phyloP scores from a whole-genome alignment of 1,140 invertebrate genomes.

The Chrysomallon squamiferum region DNA sequence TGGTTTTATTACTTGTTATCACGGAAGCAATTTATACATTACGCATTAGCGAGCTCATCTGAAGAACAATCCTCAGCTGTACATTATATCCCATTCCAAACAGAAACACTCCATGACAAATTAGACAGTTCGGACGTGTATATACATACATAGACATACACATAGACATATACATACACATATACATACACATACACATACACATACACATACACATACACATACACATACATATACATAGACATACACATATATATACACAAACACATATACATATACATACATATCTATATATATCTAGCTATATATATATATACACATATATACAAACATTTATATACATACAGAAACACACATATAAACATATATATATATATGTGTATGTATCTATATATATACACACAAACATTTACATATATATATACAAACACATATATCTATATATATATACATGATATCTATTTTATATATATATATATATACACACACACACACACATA shows the following conservation, averaged over 20 bases:
- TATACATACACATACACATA: neutral
- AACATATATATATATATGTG: neutral
- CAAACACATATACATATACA: neutral
- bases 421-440: too few relatives aligned
- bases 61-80: too few relatives aligned
- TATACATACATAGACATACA: slow-evolving; percentile 3
- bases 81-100: too few relatives aligned
- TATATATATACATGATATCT: neutral
- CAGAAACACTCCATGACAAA: neutral
- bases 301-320: neutral
- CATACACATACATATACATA: neutral
- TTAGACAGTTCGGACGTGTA: neutral
- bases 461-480: too few relatives aligned
- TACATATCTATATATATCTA: neutral
- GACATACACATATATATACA: neutral
- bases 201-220: slow-evolving; percentile 1
- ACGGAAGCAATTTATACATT: too few relatives aligned
- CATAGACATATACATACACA: slow-evolving; percentile 5
- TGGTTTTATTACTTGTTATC: too few relatives aligned
- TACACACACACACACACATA: neutral
- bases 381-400: neutral
- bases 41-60: too few relatives aligned
- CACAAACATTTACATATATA: neutral
- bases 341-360: neutral
- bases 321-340: neutral